Conservation (phyloP, 2,888 invertebrate species). For the Spodoptera littoralis region DNA sequence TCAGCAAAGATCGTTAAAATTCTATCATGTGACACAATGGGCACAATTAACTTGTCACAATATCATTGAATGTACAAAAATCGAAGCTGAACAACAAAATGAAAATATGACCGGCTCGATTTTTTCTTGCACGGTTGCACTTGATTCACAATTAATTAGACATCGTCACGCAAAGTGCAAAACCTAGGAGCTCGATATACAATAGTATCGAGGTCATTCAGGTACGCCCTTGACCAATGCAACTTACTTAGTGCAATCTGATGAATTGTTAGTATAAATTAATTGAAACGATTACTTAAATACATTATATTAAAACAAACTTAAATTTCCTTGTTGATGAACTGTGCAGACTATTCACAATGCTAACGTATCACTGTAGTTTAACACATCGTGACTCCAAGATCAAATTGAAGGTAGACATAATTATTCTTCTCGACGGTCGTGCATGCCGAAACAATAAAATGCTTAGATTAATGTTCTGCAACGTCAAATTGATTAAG, state of each 20-base stretch:
- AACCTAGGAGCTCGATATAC: slow-evolving; percentile 67
- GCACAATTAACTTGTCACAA: slow-evolving; percentile 35
- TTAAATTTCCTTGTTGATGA: slow-evolving; percentile 46
- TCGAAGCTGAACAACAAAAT: slow-evolving; percentile 20
- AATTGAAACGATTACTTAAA: slow-evolving; percentile 13
- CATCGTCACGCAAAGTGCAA: slow-evolving; percentile 72
- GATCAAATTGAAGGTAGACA: slow-evolving; percentile 25
- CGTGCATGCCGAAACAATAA: slow-evolving; percentile 31
- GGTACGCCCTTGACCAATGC: slow-evolving; percentile 79
- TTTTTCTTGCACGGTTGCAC: slow-evolving; percentile 40
- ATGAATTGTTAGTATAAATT: slow-evolving; percentile 62
- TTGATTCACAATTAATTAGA: slow-evolving; percentile 61
- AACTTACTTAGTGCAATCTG: slow-evolving; percentile 74
- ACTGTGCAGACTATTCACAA: slow-evolving; percentile 57
- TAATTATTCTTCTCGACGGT: slow-evolving; percentile 7
- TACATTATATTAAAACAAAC: slow-evolving; percentile 19
- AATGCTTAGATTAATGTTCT: slow-evolving; percentile 27
- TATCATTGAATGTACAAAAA: slow-evolving; percentile 14
- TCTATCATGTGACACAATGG: slow-evolving; percentile 62
- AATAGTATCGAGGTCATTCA: slow-evolving; percentile 73
- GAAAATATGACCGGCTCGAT: slow-evolving; percentile 25
- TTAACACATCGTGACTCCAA: slow-evolving; percentile 19
- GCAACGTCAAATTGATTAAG: slow-evolving; percentile 49
- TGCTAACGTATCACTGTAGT: slow-evolving; percentile 43
- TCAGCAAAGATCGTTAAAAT: slow-evolving; percentile 67